phyloP scores from a whole-genome alignment of 1,140 invertebrate species.

The Gonioctena quinquepunctata region DNA sequence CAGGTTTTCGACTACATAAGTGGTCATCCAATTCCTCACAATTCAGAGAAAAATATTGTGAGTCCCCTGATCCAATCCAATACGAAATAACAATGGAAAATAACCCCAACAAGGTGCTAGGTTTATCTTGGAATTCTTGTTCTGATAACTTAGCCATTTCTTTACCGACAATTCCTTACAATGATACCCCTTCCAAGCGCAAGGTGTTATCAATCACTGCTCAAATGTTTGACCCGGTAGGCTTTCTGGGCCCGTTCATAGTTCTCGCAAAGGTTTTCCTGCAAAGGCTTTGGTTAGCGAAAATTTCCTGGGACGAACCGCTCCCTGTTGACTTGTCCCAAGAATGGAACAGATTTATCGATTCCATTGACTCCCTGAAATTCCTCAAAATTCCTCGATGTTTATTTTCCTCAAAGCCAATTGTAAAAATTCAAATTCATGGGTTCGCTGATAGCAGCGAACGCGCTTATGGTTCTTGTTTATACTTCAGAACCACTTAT shows the following conservation, averaged over 20 bases:
- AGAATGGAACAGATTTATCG: conserved; percentile 35
- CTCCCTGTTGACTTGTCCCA: conserved; percentile 25
- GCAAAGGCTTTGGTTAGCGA: conserved; percentile 30
- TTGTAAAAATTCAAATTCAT: conserved; percentile 23
- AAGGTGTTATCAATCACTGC: neutral
- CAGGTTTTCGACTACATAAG: conserved; percentile 18
- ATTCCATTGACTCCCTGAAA: neutral
- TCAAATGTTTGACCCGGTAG: conserved; percentile 38
- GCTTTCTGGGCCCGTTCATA: conserved; percentile 31
- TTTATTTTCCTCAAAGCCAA: neutral
- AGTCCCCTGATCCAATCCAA: neutral
- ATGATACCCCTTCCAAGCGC: conserved; percentile 20
- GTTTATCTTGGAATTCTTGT: conserved; percentile 7
- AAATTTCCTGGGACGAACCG: conserved; percentile 30
- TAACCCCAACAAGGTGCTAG: conserved; percentile 7
- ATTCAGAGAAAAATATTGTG: neutral
- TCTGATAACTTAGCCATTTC: conserved; percentile 22
- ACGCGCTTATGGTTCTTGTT: conserved; percentile 38
- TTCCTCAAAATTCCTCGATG: conserved; percentile 11
- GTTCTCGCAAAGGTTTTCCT: conserved; percentile 33
- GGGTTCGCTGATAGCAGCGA: conserved; percentile 47
- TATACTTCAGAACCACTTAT: conserved; percentile 49
- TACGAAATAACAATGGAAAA: conserved; percentile 7
- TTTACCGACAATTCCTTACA: conserved; percentile 33
- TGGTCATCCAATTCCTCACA: conserved; percentile 17